These are phyloP conservation scores for Enteromius radiatus DNA, from an alignment of 2,797 vertebrate species.

Conservation along the genomic window DNA sequence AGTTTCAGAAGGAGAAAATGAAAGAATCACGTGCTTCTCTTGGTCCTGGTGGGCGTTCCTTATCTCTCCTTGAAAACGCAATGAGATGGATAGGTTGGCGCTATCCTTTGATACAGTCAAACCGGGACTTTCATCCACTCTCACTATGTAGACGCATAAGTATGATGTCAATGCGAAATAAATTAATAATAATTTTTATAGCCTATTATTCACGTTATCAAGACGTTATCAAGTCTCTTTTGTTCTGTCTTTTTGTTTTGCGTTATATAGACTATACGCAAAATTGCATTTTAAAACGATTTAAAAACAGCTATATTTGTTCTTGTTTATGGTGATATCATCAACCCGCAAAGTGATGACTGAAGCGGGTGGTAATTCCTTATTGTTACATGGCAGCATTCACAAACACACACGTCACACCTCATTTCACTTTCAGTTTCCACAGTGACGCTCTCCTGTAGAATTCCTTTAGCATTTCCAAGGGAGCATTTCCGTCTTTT, in stretches of 20 bases:
- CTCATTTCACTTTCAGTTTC: constrained; percentile 20
- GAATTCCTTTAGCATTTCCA: not conserved
- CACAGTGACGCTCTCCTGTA: not conserved
- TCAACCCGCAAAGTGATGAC: not conserved
- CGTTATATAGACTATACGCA: not conserved
- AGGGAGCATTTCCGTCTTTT: too few species aligned
- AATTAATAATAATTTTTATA: not conserved
- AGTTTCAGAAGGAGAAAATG: constrained; percentile 42
- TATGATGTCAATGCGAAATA: not conserved
- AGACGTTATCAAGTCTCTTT: not conserved
- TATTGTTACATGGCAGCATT: not conserved
- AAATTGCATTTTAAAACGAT: not conserved
- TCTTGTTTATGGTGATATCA: constrained; percentile 7
- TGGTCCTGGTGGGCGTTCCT: not conserved
- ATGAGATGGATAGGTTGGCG: not conserved
- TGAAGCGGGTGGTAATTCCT: not conserved
- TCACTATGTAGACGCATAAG: not conserved
- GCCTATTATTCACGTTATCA: not conserved
- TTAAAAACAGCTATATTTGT: not conserved
- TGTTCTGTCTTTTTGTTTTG: not conserved
- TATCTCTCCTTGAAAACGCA: not conserved
- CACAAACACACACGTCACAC: too few species aligned
- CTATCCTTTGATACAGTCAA: not conserved
- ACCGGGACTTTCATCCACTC: constrained; percentile 13
- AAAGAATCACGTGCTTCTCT: constrained; percentile 11